These are phyloP conservation scores for Microtus ochrogaster DNA, from an alignment of 2,113 vertebrate genomes.

Conservation along the genomic window DNA sequence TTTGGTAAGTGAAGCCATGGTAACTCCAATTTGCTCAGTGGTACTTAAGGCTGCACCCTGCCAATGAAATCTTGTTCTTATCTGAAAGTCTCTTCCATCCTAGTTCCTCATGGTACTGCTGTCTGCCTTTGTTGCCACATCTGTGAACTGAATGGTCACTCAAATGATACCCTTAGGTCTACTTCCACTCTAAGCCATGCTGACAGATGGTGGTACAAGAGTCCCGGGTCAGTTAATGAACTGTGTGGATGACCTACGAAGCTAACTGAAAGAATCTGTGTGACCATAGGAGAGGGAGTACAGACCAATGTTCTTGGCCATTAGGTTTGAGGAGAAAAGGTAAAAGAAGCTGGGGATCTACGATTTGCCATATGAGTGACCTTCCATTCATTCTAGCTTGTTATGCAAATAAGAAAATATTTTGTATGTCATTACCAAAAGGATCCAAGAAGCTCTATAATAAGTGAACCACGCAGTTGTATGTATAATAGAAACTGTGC, in stretches of 20 bases:
- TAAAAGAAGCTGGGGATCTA: not conserved
- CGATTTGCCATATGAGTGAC: too few relatives aligned
- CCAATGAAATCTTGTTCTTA: not conserved
- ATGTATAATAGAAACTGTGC: not conserved
- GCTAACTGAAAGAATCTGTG: not conserved
- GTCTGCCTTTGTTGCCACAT: conserved; percentile 4
- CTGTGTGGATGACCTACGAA: not conserved
- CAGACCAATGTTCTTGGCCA: not conserved
- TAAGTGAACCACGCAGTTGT: not conserved
- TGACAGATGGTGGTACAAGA: not conserved
- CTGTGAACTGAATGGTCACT: not conserved
- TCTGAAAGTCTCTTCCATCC: not conserved
- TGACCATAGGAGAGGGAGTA: not conserved
- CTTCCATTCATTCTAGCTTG: not conserved
- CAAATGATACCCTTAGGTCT: not conserved
- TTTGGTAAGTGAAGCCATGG: not conserved
- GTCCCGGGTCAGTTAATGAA: not conserved
- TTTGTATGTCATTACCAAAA: not conserved
- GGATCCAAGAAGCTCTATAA: not conserved
- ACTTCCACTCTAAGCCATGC: not conserved
- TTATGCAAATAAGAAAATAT: not conserved
- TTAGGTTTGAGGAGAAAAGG: not conserved
- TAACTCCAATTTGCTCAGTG: not conserved
- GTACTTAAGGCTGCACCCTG: not conserved
- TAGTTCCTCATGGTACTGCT: not conserved